Conservation (phyloP, 2,113 vertebrate species). For the Rhinopithecus roxellana region DNA sequence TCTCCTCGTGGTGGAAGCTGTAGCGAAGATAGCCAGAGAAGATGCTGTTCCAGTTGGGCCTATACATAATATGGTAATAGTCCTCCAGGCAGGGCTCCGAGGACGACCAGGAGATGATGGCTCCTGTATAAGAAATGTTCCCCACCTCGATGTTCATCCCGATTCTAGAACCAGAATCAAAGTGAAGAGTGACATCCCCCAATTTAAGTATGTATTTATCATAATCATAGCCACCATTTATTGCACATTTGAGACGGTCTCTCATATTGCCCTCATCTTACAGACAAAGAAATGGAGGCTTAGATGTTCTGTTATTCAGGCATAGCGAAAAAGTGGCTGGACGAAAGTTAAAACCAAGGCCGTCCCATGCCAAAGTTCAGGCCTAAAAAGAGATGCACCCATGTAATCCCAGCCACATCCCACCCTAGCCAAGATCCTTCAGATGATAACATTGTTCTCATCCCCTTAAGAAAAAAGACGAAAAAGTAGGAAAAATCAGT, state of each 20-base stretch:
- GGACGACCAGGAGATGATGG: constrained; percentile 82
- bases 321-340: not conserved
- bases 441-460: not conserved
- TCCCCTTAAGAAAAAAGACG: not conserved
- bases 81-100: constrained; percentile 83
- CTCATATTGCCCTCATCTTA: no score
- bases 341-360: no score
- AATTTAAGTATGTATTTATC: no score
- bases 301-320: not conserved
- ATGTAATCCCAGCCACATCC: not conserved
- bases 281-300: not conserved
- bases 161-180: constrained; percentile 78
- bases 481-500: not conserved
- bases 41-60: constrained; percentile 85
- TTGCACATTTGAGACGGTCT: not conserved
- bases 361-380: not conserved
- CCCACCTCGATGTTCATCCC: constrained; percentile 84
- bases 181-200: constrained; percentile 42
- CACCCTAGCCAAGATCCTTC: not conserved
- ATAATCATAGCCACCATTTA: rapidly evolving
- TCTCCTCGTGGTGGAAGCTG: constrained; percentile 83
- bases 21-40: constrained; percentile 81
- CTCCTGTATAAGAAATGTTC: constrained; percentile 82
- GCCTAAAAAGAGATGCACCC: not conserved
- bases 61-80: constrained; percentile 84